These are phyloP conservation scores for Eidolon dupreanum DNA, from an alignment of 2,797 vertebrate genomes.

Conservation along the genomic window DNA sequence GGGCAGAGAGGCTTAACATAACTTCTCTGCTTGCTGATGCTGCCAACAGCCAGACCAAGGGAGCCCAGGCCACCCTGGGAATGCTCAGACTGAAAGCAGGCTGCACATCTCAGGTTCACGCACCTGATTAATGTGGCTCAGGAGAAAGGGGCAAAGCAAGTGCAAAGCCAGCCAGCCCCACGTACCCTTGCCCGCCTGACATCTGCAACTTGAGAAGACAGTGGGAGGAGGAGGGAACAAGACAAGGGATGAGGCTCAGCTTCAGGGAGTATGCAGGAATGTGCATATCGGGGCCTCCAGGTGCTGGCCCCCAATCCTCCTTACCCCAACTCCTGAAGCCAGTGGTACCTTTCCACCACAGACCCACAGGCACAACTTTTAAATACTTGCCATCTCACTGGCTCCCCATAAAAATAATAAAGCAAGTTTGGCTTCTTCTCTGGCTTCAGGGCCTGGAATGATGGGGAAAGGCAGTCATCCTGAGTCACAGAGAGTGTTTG, in stretches of 20 bases:
- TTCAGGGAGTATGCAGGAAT: neutral
- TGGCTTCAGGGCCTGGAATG: neutral
- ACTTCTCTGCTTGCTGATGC: neutral
- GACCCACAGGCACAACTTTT: neutral
- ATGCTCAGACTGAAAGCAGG: neutral
- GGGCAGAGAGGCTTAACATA: neutral
- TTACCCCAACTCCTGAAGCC: neutral
- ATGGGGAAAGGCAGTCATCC: neutral
- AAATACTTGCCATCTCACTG: neutral
- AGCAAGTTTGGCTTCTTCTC: neutral
- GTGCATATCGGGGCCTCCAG: fast-evolving
- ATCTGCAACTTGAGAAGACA: neutral
- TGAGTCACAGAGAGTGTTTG: constrained; percentile 26
- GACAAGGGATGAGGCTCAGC: too few species aligned
- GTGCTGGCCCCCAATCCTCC: neutral
- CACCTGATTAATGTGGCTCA: fast-evolving
- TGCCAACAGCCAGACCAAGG: neutral
- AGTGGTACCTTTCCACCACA: neutral
- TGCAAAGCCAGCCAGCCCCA: neutral
- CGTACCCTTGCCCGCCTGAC: neutral
- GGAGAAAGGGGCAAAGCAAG: neutral
- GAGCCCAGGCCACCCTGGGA: too few species aligned
- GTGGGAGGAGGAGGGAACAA: too few species aligned
- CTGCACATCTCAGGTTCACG: too few species aligned
- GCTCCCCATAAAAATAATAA: neutral